Conservation (phyloP, 2,888 invertebrate genomes). For the Pecten maximus region DNA sequence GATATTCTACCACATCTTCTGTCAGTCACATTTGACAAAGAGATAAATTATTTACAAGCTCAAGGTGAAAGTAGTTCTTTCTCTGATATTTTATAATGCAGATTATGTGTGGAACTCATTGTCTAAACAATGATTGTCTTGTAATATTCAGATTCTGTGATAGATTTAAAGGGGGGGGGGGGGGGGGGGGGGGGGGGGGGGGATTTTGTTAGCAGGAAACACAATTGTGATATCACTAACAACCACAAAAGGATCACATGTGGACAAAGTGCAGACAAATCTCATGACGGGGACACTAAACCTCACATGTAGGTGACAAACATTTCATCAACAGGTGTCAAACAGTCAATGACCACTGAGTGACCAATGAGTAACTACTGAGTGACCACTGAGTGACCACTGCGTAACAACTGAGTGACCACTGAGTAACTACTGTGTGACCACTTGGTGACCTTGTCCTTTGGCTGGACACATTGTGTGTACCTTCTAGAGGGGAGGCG, state of each 20-base stretch:
- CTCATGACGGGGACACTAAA: background rate
- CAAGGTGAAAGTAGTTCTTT: too few relatives aligned
- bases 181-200: too few relatives aligned
- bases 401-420: too few relatives aligned
- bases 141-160: background rate
- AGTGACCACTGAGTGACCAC: too few relatives aligned
- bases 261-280: background rate
- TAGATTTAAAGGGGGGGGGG: background rate
- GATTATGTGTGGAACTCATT: background rate
- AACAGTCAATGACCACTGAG: background rate
- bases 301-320: background rate
- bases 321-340: background rate
- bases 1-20: too few relatives aligned
- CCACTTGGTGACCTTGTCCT: background rate
- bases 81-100: background rate
- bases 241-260: background rate
- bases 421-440: too few relatives aligned
- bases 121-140: background rate
- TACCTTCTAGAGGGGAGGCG: slow-evolving; percentile 35
- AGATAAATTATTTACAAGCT: too few relatives aligned
- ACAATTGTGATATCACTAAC: background rate
- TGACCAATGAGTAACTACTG: too few relatives aligned
- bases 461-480: background rate
- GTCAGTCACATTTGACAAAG: too few relatives aligned
- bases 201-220: background rate